Evolutionary conservation across 2,797 vertebrate genomes (phyloP).

Genomic region (Sebastes paucispinis): DNA sequence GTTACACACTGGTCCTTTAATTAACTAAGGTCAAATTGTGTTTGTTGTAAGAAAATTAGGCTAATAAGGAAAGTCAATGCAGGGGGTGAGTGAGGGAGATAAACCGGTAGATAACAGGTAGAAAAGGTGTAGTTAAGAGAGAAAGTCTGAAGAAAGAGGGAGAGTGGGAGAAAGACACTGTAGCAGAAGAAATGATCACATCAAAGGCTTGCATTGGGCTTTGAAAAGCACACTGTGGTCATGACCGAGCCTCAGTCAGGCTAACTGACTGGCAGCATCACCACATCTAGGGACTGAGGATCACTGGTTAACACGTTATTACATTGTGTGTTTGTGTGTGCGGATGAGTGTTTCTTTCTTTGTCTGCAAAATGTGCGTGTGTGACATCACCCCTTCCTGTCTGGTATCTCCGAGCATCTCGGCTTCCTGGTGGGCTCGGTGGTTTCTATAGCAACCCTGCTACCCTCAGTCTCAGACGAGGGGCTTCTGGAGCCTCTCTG

Average conservation of each 20-base stretch:
- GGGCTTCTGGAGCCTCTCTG: slow-evolving; percentile 40
- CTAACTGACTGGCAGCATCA: slow-evolving; percentile 27
- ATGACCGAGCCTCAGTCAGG: slow-evolving; percentile 36
- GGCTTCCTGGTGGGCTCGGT: slow-evolving; percentile 53
- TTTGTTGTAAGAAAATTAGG: not conserved
- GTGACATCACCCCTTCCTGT: slow-evolving; percentile 12
- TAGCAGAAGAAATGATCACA: slow-evolving; percentile 27
- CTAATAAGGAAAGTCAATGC: not conserved
- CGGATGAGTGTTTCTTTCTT: not conserved
- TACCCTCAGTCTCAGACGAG: slow-evolving; percentile 32
- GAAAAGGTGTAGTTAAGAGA: slow-evolving; percentile 9
- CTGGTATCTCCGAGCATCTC: slow-evolving; percentile 52
- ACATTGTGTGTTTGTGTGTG: not conserved
- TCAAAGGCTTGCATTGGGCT: slow-evolving; percentile 51
- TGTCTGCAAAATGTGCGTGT: not conserved
- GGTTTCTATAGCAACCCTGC: slow-evolving; percentile 73
- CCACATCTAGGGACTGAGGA: slow-evolving; percentile 12
- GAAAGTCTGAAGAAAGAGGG: not conserved
- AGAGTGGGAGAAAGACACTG: not conserved
- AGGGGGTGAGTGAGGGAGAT: not conserved
- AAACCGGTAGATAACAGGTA: not conserved
- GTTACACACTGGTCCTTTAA: too few species aligned
- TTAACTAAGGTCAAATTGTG: not conserved
- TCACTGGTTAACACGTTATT: slow-evolving; percentile 20
- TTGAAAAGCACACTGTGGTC: slow-evolving; percentile 44